Conservation (phyloP, 2,113 vertebrate genomes). For the Astatoreochromis straeleni region DNA sequence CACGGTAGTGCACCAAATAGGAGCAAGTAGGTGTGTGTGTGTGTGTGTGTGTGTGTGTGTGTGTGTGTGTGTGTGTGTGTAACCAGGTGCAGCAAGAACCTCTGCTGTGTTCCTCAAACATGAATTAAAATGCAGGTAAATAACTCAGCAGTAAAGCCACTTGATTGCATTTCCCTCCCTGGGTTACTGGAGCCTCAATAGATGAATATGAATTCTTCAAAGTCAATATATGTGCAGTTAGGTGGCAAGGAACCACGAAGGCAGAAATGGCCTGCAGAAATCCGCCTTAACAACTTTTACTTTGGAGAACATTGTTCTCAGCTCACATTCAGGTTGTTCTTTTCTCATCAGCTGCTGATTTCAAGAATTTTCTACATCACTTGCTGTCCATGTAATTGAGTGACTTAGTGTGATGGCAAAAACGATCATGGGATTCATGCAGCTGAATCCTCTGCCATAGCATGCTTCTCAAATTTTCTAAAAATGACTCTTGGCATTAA, state of each 20-base stretch:
- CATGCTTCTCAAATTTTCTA: not conserved
- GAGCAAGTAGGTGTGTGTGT: constrained; percentile 1
- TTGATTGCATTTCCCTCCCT: constrained; percentile 63
- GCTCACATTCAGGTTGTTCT: not conserved
- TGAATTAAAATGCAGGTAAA: constrained; percentile 69
- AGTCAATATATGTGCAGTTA: constrained; percentile 69
- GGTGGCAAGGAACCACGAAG: constrained; percentile 32
- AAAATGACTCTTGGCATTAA: not conserved
- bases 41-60: not conserved
- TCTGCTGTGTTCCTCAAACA: not conserved
- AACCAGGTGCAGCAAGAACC: not conserved
- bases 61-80: not conserved
- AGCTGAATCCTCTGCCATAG: not conserved
- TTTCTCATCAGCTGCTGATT: not conserved
- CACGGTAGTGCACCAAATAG: constrained; percentile 32
- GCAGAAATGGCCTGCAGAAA: constrained; percentile 40
- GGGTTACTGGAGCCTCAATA: constrained; percentile 49
- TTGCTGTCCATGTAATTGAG: constrained; percentile 1
- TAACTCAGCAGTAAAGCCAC: constrained; percentile 38
- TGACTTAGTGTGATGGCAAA: not conserved
- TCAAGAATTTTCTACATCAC: not conserved
- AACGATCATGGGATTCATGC: not conserved
- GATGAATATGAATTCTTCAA: constrained; percentile 67
- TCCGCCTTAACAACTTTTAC: not conserved
- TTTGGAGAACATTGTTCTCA: not conserved